phyloP scores from a whole-genome alignment of 2,888 invertebrate genomes.

The Ephialtes manifestator region DNA sequence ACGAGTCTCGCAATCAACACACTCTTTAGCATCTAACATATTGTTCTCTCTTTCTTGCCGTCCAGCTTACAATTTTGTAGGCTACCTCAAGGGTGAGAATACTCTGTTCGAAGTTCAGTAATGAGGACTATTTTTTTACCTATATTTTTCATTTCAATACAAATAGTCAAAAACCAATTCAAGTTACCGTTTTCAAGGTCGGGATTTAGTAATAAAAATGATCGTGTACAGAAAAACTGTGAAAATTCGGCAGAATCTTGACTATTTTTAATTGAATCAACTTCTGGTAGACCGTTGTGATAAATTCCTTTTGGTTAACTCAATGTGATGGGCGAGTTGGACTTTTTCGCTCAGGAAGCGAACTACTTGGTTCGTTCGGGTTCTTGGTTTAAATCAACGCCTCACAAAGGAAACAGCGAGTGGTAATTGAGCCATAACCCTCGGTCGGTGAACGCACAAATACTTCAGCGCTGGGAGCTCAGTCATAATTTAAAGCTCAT shows the following conservation, averaged over 20 bases:
- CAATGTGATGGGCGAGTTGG: conserved; percentile 30
- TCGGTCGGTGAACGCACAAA: conserved; percentile 81
- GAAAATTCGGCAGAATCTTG: background rate
- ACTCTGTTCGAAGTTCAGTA: too few species aligned
- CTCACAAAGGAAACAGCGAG: conserved; percentile 82
- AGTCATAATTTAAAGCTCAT: conserved; percentile 82
- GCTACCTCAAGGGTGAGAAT: too few species aligned
- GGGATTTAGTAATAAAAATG: background rate
- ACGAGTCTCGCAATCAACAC: too few species aligned
- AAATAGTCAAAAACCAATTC: too few species aligned
- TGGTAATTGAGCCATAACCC: conserved; percentile 85
- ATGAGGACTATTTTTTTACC: too few species aligned
- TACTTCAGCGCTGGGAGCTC: conserved; percentile 82
- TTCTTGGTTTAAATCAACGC: conserved; percentile 81
- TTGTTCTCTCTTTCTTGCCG: too few species aligned
- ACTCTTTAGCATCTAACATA: too few species aligned
- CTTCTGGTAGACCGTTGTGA: conserved; percentile 52
- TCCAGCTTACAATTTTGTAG: too few species aligned
- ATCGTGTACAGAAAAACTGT: background rate
- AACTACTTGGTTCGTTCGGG: conserved; percentile 43
- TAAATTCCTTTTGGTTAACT: conserved; percentile 50
- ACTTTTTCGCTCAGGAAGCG: conserved; percentile 72
- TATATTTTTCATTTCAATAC: too few species aligned
- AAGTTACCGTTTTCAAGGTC: too few species aligned
- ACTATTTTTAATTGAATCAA: background rate